A percentile compares a stretch with the other conserved stretches of the same genome.
phyloP scores from a whole-genome alignment of 2,113 vertebrate species.

The Riparia riparia region DNA sequence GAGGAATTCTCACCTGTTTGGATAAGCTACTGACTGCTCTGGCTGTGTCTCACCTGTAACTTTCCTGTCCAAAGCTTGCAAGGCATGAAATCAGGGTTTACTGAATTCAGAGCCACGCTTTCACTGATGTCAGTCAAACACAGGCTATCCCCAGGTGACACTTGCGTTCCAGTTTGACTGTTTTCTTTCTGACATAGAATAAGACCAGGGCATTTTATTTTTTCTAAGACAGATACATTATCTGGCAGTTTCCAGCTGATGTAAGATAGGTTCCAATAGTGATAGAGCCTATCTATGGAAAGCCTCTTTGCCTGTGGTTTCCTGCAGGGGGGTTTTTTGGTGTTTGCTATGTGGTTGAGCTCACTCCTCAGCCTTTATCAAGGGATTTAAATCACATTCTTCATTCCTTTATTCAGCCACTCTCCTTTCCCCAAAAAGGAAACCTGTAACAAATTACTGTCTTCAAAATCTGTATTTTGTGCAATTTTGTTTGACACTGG shows the following conservation, averaged over 20 bases:
- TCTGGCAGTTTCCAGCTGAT: neutral
- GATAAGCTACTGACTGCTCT: neutral
- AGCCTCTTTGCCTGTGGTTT: neutral
- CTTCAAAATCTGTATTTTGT: neutral
- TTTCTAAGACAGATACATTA: neutral
- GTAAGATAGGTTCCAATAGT: neutral
- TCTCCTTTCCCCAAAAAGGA: neutral
- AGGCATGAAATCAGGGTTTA: neutral
- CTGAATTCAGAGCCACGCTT: neutral
- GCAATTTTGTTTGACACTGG: neutral
- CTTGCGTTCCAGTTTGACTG: neutral
- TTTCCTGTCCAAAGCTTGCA: neutral
- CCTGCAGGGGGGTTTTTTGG: neutral
- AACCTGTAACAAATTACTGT: neutral
- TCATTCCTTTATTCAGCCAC: neutral
- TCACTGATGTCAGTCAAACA: neutral
- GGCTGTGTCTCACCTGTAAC: neutral
- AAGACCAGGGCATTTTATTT: neutral
- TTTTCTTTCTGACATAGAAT: neutral
- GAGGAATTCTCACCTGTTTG: neutral
- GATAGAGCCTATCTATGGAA: neutral
- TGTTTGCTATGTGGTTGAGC: neutral
- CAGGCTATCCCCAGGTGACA: neutral
- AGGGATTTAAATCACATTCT: neutral
- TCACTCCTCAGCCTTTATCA: neutral